phyloP scores from a whole-genome alignment of 1,140 invertebrate species.

The Lepidurus packardi region DNA sequence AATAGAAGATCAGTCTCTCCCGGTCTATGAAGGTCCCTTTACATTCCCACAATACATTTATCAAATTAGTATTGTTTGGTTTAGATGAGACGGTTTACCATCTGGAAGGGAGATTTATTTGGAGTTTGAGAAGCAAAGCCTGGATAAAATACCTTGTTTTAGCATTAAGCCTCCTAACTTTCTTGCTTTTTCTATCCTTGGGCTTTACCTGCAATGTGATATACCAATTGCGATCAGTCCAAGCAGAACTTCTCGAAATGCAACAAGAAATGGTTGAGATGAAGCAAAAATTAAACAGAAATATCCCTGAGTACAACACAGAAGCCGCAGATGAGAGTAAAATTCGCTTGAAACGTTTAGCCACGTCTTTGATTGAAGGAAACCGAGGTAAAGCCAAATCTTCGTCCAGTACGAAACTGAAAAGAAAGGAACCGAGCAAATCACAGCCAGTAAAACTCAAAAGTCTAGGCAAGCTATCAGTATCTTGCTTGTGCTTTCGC shows the following conservation, averaged over 20 bases:
- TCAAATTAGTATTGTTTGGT: neutral
- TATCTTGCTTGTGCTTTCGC: neutral
- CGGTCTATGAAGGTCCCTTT: neutral
- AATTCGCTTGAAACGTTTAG: neutral
- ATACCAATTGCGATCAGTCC: neutral
- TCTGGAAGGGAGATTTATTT: neutral
- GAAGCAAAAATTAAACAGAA: neutral
- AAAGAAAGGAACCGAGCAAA: neutral
- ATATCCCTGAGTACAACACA: neutral
- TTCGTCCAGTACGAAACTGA: neutral
- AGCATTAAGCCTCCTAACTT: neutral
- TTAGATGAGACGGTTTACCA: slow-evolving; percentile 5
- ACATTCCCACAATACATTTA: neutral
- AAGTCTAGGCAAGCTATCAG: neutral
- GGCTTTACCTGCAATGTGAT: neutral
- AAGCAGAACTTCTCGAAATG: neutral
- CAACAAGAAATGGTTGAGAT: neutral
- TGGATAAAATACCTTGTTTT: neutral
- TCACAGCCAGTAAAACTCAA: neutral
- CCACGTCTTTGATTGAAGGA: neutral
- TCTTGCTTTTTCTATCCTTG: neutral
- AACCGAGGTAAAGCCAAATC: slow-evolving; percentile 9
- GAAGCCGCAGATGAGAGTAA: neutral
- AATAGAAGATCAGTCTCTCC: neutral
- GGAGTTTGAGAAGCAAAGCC: neutral